Base-by-base conservation (phyloP, 2,888 invertebrate genomes). In the Melangyna quadrimaculata region DNA sequence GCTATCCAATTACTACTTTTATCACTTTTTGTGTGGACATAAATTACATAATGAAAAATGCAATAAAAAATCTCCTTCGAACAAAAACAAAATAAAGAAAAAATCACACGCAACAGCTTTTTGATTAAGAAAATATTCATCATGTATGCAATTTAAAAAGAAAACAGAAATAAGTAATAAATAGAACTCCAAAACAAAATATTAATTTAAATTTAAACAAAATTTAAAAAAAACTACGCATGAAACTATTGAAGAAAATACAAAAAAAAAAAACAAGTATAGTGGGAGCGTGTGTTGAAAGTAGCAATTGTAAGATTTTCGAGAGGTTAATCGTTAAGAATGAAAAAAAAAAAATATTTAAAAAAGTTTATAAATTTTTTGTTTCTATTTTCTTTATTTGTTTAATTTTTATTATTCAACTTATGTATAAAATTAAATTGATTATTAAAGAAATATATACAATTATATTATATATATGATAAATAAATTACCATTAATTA, bases 21-120 rank as follows among this genome's bases (percentile, higher is more conserved):
- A 70, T 81, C 74, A 79, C 84, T 78, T 82, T 71, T 83, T 87
- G 83, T 89, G 87, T 73, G 87, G 88, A 87, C 87, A 87, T 45
- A 88, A 88, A 88, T 82, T 81, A 88, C 86, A 79, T 63, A 78
- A 87, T 61, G 59, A 78, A 55, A 84, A 70, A 84, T 74, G 73
- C 59, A 81, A 77, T 78, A 69, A 55, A 59, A 72, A 57, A 57
- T 35, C 17, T 59, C 32, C 82, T 63, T 73, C 75, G 57, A 80
- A 71, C 70, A 78, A 83, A 83, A 71, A 22, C 29, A 69, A 24
- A 57, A 37, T 59, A 78, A 48, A 61, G 43, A 59, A 61, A 71
- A 61, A 43, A 12, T 67, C 78, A 73, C 78, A 73, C 78, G 55
- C 63, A 65, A 65, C 67, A 69, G 78, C 37, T 72, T 67, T 77